These are phyloP conservation scores for Chiroxiphia lanceolata DNA, from an alignment of 2,797 vertebrate genomes.

Conservation along the genomic window DNA sequence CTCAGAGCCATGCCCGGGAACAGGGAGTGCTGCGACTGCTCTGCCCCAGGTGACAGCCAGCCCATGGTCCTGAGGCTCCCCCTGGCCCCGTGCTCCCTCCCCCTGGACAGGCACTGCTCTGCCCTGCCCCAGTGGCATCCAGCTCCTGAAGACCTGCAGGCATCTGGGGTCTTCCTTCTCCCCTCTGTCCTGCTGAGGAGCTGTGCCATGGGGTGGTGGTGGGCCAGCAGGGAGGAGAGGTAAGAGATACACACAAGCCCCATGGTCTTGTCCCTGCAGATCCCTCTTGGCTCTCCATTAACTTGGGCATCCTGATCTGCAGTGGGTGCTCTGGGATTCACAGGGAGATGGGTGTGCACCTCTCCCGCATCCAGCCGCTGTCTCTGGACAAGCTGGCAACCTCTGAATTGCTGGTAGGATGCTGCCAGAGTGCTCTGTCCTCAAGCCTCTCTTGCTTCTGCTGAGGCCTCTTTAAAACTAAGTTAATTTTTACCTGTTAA, in stretches of 20 bases:
- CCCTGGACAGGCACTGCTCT: neutral
- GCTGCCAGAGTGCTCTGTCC: neutral
- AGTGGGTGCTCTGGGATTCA: constrained; percentile 88
- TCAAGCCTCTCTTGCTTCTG: neutral
- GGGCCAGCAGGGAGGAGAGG: neutral
- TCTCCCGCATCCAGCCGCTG: constrained; percentile 82
- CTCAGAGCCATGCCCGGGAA: constrained; percentile 83
- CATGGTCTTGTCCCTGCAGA: constrained; percentile 66
- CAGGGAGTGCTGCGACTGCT: constrained; percentile 84
- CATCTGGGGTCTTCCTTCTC: neutral
- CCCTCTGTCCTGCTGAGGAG: neutral
- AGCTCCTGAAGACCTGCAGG: neutral
- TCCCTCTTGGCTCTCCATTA: constrained; percentile 84
- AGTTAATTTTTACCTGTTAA: neutral
- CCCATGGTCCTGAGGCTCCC: neutral
- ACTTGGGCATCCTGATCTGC: constrained; percentile 85
- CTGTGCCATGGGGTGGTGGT: neutral
- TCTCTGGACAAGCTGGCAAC: constrained; percentile 84
- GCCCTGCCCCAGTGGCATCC: neutral
- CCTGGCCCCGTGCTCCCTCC: neutral
- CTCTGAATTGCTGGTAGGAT: constrained; percentile 81
- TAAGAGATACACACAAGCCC: neutral
- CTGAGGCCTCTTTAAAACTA: neutral
- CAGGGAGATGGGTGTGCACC: constrained; percentile 84
- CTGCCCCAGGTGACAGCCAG: constrained; percentile 75